Evolutionary conservation across 2,113 vertebrate genomes (phyloP).

Genomic region (Hemibates koningsi): DNA sequence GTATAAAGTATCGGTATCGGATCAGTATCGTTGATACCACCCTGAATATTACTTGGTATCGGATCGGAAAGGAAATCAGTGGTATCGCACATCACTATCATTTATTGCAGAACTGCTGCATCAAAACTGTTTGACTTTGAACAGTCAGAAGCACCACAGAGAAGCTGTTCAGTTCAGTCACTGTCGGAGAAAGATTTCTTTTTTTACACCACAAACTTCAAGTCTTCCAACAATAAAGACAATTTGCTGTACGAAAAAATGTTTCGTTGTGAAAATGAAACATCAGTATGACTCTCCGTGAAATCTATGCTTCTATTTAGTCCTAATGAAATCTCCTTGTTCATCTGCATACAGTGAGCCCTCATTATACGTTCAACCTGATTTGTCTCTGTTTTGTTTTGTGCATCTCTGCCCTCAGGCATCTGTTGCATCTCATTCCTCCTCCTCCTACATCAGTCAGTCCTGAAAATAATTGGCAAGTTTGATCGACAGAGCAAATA

Average conservation of each 20-base stretch:
- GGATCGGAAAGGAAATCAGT: no score
- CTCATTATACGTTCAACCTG: background rate
- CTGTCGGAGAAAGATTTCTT: background rate
- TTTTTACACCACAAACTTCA: background rate
- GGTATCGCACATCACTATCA: background rate
- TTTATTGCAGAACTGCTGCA: background rate
- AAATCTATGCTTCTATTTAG: background rate
- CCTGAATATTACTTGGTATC: no score
- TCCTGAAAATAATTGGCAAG: constrained; percentile 32
- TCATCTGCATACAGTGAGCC: background rate
- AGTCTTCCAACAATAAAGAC: background rate
- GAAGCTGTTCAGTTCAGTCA: background rate
- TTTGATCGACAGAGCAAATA: constrained; percentile 58
- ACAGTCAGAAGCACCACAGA: background rate
- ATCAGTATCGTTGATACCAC: no score
- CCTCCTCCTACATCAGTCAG: background rate
- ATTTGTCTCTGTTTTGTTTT: constrained; percentile 16
- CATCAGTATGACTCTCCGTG: background rate
- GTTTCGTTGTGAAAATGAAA: background rate
- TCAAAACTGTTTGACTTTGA: background rate
- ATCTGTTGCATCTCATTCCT: constrained; percentile 38
- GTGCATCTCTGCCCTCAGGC: background rate
- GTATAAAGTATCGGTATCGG: no score
- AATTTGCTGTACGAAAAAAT: background rate
- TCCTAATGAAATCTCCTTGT: background rate